Percentiles rank a stretch among this genome's conserved stretches.
Conservation (phyloP, 1,140 invertebrate species). For the Pollicipes pollicipes region DNA sequence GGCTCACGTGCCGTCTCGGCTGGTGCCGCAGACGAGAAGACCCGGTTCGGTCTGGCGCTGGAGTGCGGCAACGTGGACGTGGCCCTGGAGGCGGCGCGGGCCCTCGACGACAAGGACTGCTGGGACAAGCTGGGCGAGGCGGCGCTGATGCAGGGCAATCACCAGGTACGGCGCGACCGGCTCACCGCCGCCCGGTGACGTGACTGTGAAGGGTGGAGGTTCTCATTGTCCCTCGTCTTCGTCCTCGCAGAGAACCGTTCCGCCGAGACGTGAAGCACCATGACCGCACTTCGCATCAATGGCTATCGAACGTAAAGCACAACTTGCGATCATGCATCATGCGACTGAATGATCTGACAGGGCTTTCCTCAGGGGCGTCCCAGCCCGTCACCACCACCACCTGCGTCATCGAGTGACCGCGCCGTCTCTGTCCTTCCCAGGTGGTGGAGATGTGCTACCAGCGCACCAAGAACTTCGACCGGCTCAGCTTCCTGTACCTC, state of each 20-base stretch:
- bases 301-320: too few relatives aligned
- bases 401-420: too few relatives aligned
- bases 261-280: slow-evolving; percentile 15
- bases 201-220: too few relatives aligned
- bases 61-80: slow-evolving; percentile 99
- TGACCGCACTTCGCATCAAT: too few relatives aligned
- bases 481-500: slow-evolving; percentile 91
- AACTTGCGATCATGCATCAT: too few relatives aligned
- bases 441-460: slow-evolving; percentile 98
- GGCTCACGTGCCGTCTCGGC: neutral
- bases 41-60: slow-evolving; percentile 82
- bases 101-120: slow-evolving; percentile 78
- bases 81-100: slow-evolving; percentile 75
- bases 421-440: slow-evolving; percentile 12
- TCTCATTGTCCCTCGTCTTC: too few relatives aligned
- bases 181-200: too few relatives aligned
- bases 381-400: too few relatives aligned
- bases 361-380: too few relatives aligned
- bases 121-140: slow-evolving; percentile 95
- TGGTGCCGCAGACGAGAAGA: slow-evolving; percentile 62
- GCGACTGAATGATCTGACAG: too few relatives aligned
- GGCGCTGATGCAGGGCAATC: slow-evolving; percentile 83
- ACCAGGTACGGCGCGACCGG: too few relatives aligned
- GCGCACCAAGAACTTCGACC: slow-evolving; percentile 97
- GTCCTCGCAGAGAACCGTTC: too few relatives aligned